phyloP scores from a whole-genome alignment of 2,113 vertebrate species.

The Columba janthina region DNA sequence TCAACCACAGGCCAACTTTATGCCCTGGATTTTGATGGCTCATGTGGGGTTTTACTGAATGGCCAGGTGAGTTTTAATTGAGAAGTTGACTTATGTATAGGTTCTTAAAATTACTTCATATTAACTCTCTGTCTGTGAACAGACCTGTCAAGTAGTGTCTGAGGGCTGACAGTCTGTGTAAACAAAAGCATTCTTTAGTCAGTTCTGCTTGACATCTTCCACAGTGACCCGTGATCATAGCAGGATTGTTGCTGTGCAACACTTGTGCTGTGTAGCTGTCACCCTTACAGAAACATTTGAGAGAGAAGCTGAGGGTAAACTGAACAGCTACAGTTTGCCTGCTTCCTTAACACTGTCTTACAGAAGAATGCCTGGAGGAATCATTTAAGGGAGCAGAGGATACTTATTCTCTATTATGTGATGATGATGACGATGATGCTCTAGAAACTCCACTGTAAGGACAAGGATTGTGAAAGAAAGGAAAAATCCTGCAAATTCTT shows the following conservation, averaged over 20 bases:
- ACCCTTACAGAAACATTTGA: background rate
- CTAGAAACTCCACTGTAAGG: background rate
- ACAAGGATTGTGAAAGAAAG: background rate
- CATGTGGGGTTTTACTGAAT: background rate
- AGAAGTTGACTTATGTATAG: background rate
- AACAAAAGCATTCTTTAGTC: background rate
- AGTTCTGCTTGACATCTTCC: background rate
- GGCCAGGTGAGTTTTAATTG: background rate
- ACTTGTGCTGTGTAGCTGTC: background rate
- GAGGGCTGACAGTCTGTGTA: fast-evolving
- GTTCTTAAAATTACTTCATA: background rate
- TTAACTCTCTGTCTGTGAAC: background rate
- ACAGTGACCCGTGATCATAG: background rate
- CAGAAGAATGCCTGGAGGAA: background rate
- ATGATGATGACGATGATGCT: background rate
- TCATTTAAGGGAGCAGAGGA: background rate
- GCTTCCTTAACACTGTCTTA: background rate
- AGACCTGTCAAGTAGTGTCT: background rate
- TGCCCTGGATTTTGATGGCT: background rate
- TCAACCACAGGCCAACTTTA: fast-evolving
- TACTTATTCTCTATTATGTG: background rate
- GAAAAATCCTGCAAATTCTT: background rate
- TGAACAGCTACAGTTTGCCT: background rate
- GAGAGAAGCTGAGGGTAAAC: background rate
- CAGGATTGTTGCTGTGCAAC: background rate